Evolutionary conservation across 1,140 invertebrate genomes (phyloP), one percentile per base, ranked within the genome.

Genomic region (Lucilia sericata): DNA sequence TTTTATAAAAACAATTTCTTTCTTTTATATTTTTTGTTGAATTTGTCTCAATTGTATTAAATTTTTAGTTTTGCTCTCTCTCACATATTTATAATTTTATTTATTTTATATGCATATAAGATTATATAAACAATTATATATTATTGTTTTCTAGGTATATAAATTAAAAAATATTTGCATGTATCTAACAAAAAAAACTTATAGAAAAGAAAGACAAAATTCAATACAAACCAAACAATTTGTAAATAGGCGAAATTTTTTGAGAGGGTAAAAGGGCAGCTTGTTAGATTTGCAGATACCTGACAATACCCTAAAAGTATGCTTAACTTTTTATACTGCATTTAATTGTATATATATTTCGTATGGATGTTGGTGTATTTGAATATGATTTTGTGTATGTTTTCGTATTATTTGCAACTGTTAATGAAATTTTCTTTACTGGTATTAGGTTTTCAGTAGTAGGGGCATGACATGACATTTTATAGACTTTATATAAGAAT

Each of bases 51-150:
- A 42, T 42, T 42, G 42, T 42, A 42, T 42, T 60, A 60, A 60
- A 14, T 60, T 60, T 60, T 60, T 30, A 60, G 13, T 60, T 60
- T 5, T n/a, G 55, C 55, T 60, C 55, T 60, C 13, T 60, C 10
- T 42, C 42, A n/a, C 14, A n/a, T n/a, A n/a, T 60, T 60, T 14
- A 17, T 60, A 60, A 60, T 60, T 60, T 60, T n/a, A 60, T 60
- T 60, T 60, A 60, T n/a, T 60, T 60, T 60, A 60, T 60, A 60
- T 60, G 55, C 55, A n/a, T 60, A 60, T 60, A 60, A 60, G 55
- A 60, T 60, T 60, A 60, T 60, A 60, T 60, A 60, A 60, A 60
- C 55, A 60, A 60, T 60, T 60, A n/a, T 60, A 60, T n/a, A 60
- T 60, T 60, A 60, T 60, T 60, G 51, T 60, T 60, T 17, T 60